Evolutionary conservation across 2,888 invertebrate genomes (phyloP).

Genomic region (Agonum fuliginosum): DNA sequence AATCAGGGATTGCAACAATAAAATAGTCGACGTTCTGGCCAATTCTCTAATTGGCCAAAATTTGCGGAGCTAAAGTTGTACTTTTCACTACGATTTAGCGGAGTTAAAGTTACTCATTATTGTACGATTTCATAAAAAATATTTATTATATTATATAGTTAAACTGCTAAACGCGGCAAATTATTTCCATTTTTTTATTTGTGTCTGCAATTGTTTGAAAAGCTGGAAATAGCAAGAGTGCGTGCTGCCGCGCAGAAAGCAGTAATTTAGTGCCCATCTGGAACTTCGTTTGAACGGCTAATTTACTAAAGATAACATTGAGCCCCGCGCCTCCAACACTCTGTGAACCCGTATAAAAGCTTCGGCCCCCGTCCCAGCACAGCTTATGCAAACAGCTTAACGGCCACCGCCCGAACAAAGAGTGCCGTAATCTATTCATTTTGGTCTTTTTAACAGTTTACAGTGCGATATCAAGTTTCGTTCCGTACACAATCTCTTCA

Average conservation of each 20-base stretch:
- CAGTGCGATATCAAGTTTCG: not conserved
- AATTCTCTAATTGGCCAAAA: too few relatives aligned
- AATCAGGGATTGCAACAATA: too few relatives aligned
- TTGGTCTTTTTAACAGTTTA: constrained; percentile 32
- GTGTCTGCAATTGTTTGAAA: not conserved
- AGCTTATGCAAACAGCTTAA: constrained; percentile 31
- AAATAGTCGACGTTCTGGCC: too few relatives aligned
- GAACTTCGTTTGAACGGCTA: constrained; percentile 25
- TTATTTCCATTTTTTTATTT: not conserved
- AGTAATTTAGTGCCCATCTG: constrained; percentile 17
- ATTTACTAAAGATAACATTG: constrained; percentile 31
- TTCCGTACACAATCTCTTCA: not conserved
- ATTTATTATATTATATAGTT: too few relatives aligned
- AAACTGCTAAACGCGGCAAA: too few relatives aligned
- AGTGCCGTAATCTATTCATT: constrained; percentile 35
- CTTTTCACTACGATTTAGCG: too few relatives aligned
- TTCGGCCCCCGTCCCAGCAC: not conserved
- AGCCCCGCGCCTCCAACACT: not conserved
- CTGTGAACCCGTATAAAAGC: not conserved
- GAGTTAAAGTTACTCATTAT: too few relatives aligned
- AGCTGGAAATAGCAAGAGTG: not conserved
- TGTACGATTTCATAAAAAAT: too few relatives aligned
- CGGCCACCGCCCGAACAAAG: not conserved
- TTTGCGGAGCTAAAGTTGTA: too few relatives aligned
- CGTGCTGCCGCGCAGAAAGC: not conserved